A percentile compares a stretch with the other conserved stretches of the same genome.
Conservation (phyloP, 2,888 invertebrate species). For the Subacronicta megacephala region DNA sequence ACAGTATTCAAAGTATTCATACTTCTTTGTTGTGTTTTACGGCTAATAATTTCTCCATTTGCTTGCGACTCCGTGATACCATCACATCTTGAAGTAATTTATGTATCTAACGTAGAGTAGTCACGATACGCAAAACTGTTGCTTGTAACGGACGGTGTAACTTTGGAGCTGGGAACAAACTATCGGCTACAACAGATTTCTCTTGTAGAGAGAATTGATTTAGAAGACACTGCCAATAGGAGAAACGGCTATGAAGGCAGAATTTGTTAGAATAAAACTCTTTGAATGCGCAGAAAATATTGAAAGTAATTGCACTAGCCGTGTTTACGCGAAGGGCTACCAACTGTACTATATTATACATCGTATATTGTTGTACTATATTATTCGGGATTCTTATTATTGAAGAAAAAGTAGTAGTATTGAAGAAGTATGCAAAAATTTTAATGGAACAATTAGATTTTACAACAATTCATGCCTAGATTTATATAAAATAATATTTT, state of each 20-base stretch:
- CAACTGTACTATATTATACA: no score
- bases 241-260: constrained; percentile 7
- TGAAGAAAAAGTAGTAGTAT: no score
- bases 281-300: neutral
- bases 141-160: constrained; percentile 39
- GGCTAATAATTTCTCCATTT: constrained; percentile 14
- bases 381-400: no score
- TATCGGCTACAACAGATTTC: constrained; percentile 23
- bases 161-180: constrained; percentile 18
- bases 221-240: constrained; percentile 17
- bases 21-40: neutral
- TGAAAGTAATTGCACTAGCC: neutral
- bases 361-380: no score
- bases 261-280: no score
- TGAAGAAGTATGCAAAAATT: no score
- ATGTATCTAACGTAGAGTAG: constrained; percentile 49
- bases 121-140: constrained; percentile 47
- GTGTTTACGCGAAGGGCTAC: neutral
- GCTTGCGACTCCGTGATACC: constrained; percentile 5
- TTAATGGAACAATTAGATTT: no score
- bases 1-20: neutral
- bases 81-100: constrained; percentile 43
- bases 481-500: no score
- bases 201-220: constrained; percentile 39
- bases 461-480: no score